phyloP scores from a whole-genome alignment of 2,113 vertebrate species.

The Amphiprion ocellaris region DNA sequence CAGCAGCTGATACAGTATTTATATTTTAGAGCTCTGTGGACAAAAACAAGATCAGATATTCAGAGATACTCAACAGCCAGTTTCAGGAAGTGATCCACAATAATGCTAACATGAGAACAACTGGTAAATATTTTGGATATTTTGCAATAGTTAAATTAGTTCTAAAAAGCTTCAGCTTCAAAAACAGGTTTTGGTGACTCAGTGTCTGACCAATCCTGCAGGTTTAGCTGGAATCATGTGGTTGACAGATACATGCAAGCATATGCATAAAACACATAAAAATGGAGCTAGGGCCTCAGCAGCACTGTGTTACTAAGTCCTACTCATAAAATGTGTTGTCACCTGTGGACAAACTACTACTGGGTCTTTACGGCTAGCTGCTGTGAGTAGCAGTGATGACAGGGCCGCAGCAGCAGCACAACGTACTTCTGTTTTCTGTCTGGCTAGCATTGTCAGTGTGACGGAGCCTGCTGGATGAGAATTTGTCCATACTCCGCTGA shows the following conservation, averaged over 20 bases:
- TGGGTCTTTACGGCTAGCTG: slow-evolving; percentile 9
- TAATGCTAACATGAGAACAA: neutral
- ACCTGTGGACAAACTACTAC: slow-evolving; percentile 19
- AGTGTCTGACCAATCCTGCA: slow-evolving; percentile 1
- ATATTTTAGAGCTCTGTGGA: neutral
- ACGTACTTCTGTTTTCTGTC: slow-evolving; percentile 26
- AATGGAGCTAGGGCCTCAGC: slow-evolving; percentile 25
- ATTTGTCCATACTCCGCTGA: slow-evolving; percentile 46
- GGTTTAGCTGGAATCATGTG: slow-evolving; percentile 24
- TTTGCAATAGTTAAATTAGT: too few species aligned
- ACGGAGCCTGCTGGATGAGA: slow-evolving; percentile 21
- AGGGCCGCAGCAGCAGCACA: neutral
- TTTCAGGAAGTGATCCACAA: neutral
- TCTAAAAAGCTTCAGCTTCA: too few species aligned
- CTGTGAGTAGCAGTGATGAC: slow-evolving; percentile 34
- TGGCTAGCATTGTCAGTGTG: slow-evolving; percentile 16
- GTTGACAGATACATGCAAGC: neutral
- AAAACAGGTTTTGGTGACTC: neutral
- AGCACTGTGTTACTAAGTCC: slow-evolving; percentile 13
- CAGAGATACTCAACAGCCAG: neutral
- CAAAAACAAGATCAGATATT: neutral
- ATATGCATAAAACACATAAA: slow-evolving; percentile 29
- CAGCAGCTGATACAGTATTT: neutral
- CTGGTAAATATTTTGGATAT: too few species aligned
- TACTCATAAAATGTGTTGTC: slow-evolving; percentile 36